phyloP scores from a whole-genome alignment of 2,113 vertebrate genomes.

The Donacobius atricapilla region DNA sequence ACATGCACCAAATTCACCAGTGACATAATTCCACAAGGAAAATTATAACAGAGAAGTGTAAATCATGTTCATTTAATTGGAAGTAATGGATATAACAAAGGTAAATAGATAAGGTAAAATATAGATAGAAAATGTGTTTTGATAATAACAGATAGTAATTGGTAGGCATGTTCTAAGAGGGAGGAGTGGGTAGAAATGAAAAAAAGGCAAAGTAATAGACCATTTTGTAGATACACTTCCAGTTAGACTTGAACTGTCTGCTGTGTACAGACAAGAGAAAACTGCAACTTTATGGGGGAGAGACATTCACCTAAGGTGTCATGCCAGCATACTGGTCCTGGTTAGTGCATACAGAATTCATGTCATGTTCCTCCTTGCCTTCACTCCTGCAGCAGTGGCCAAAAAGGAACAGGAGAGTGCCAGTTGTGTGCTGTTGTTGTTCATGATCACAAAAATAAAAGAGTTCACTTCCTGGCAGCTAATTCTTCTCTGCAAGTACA shows the following conservation, averaged over 20 bases:
- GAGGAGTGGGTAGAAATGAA: neutral
- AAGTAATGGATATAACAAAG: neutral
- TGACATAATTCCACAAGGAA: neutral
- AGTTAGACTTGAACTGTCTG: neutral
- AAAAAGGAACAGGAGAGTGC: neutral
- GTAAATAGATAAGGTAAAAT: neutral
- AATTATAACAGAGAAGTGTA: neutral
- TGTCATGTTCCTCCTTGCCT: neutral
- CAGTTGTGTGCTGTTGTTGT: neutral
- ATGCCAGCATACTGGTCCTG: neutral
- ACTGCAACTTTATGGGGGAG: neutral
- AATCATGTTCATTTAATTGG: neutral
- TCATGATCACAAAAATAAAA: neutral
- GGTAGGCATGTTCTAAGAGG: neutral
- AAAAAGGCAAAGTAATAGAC: neutral
- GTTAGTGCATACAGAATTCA: neutral
- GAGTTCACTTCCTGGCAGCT: neutral
- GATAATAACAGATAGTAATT: neutral
- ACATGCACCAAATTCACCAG: neutral
- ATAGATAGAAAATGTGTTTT: neutral
- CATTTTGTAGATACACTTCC: neutral
- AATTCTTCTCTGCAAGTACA: neutral
- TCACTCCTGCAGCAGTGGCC: neutral
- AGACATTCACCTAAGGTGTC: neutral
- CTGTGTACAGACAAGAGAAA: fast-evolving